These are phyloP conservation scores for Gymnocypris eckloni DNA, from an alignment of 2,797 vertebrate species.

Conservation along the genomic window DNA sequence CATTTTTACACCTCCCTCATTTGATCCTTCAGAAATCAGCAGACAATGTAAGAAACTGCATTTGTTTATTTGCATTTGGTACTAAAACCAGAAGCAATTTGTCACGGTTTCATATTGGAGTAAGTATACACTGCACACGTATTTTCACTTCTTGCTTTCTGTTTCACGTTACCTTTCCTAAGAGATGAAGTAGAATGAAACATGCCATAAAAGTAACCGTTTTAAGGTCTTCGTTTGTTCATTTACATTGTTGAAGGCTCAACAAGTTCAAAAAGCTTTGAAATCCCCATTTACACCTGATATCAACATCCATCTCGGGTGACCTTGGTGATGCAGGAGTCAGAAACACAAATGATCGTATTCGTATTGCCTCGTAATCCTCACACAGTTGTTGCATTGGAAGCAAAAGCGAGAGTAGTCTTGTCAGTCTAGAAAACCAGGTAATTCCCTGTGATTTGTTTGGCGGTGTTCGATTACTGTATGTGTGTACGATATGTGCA, in stretches of 20 bases:
- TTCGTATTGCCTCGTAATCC: not conserved
- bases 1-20: not conserved
- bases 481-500: not conserved
- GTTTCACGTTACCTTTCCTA: not conserved
- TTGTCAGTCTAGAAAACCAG: not conserved
- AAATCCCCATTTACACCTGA: not conserved
- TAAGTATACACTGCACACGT: not conserved
- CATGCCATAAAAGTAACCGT: not conserved
- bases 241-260: not conserved
- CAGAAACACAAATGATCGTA: not conserved
- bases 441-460: not conserved
- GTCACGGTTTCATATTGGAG: not conserved
- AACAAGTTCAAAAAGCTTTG: no score
- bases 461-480: not conserved
- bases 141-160: conserved; percentile 7
- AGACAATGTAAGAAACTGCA: not conserved
- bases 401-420: not conserved
- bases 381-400: not conserved
- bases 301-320: not conserved
- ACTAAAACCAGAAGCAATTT: not conserved
- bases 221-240: not conserved
- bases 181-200: not conserved
- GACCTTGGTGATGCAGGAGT: not conserved
- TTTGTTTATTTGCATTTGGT: not conserved
- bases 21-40: not conserved